These are phyloP conservation scores for Drosophila miranda DNA, from an alignment of 1,140 invertebrate species.

Conservation along the genomic window DNA sequence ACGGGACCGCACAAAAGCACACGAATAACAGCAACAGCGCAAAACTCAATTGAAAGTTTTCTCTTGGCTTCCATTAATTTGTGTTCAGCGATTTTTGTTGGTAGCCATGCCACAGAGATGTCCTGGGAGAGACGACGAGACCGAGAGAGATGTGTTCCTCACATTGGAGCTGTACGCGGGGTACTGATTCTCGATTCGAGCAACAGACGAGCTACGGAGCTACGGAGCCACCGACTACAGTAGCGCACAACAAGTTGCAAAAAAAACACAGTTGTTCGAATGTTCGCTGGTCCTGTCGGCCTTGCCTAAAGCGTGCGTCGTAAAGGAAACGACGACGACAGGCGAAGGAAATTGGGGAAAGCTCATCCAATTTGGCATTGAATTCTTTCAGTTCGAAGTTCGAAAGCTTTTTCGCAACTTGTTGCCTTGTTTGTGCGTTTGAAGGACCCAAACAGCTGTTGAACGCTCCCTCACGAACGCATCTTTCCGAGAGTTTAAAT, in stretches of 20 bases:
- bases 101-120: too few relatives aligned
- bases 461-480: conserved; percentile 22
- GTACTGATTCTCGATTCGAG: conserved; percentile 69
- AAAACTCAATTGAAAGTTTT: conserved; percentile 53
- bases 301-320: conserved; percentile 22
- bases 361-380: too few relatives aligned
- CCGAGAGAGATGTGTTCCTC: conserved; percentile 43
- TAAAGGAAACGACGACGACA: too few relatives aligned
- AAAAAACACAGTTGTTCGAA: conserved; percentile 48
- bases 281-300: conserved; percentile 53
- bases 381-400: conserved; percentile 50
- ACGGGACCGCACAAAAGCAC: conserved; percentile 19
- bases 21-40: conserved; percentile 17
- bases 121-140: too few relatives aligned
- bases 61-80: conserved; percentile 49
- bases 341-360: conserved; percentile 22
- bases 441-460: conserved; percentile 62
- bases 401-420: conserved; percentile 81
- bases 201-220: not conserved
- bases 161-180: conserved; percentile 64
- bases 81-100: conserved; percentile 40
- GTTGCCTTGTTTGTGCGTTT: conserved; percentile 61
- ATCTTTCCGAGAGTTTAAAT: too few relatives aligned
- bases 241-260: conserved; percentile 66
- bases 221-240: not conserved